Conservation (phyloP, 1,140 invertebrate species). For the Atopsyche davidsoni region DNA sequence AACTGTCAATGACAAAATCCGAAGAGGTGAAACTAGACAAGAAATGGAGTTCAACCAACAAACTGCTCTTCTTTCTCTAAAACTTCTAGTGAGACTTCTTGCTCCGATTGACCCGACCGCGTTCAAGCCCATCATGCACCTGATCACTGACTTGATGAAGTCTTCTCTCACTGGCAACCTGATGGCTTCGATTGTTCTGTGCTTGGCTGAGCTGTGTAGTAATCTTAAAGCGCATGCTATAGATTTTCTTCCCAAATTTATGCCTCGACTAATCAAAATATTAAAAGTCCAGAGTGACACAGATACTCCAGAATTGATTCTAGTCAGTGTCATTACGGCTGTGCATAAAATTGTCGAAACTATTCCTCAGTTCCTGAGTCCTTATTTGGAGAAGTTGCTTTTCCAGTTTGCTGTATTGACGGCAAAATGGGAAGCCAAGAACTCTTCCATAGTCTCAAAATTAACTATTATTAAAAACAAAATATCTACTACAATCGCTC, state of each 20-base stretch:
- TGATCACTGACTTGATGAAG: slow-evolving; percentile 55
- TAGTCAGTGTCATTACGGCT: slow-evolving; percentile 59
- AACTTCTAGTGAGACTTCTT: slow-evolving; percentile 68
- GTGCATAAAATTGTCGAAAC: slow-evolving; percentile 76
- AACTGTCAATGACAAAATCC: slow-evolving; percentile 40
- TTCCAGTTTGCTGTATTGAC: slow-evolving; percentile 55
- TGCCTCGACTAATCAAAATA: slow-evolving; percentile 68
- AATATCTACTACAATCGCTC: slow-evolving; percentile 60
- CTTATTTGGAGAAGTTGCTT: slow-evolving; percentile 73
- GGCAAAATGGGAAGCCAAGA: slow-evolving; percentile 49
- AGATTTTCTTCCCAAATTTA: slow-evolving; percentile 64
- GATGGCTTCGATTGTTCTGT: slow-evolving; percentile 68
- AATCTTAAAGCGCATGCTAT: slow-evolving; percentile 70
- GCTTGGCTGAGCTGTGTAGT: slow-evolving; percentile 71
- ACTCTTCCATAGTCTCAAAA: slow-evolving; percentile 51
- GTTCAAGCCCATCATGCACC: slow-evolving; percentile 59
- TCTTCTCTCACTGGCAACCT: slow-evolving; percentile 61
- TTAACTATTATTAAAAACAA: slow-evolving; percentile 59
- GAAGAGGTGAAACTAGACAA: slow-evolving; percentile 42
- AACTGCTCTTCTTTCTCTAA: slow-evolving; percentile 72
- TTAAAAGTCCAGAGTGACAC: slow-evolving; percentile 43
- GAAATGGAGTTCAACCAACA: slow-evolving; percentile 66
- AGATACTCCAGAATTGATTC: slow-evolving; percentile 48
- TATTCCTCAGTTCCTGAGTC: slow-evolving; percentile 72
- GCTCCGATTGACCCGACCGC: slow-evolving; percentile 55